phyloP scores from a whole-genome alignment of 2,797 vertebrate species.

The Sciurus carolinensis region DNA sequence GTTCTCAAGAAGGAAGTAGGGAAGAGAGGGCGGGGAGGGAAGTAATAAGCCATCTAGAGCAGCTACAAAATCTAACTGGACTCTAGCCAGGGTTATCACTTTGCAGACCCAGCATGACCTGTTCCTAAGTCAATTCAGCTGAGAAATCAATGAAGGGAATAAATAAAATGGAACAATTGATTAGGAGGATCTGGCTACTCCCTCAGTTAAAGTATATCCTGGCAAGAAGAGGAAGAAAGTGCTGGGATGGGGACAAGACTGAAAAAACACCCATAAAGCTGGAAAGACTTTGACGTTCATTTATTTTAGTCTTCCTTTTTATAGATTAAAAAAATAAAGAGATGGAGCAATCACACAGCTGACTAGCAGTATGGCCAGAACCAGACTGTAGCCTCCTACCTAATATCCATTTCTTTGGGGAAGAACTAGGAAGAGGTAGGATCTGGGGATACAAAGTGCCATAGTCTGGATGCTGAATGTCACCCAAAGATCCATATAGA shows the following conservation, averaged over 20 bases:
- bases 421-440: not conserved
- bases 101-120: not conserved
- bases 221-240: not conserved
- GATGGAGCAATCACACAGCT: not conserved
- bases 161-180: conserved; percentile 50
- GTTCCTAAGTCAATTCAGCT: not conserved
- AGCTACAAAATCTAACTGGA: not conserved
- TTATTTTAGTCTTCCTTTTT: not conserved
- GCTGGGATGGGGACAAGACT: not conserved
- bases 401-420: not conserved
- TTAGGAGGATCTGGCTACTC: not conserved
- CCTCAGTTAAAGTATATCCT: not conserved
- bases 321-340: not conserved
- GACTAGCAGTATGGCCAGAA: no score
- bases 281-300: not conserved
- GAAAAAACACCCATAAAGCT: not conserved
- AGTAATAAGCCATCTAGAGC: not conserved
- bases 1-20: not conserved
- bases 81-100: rapidly evolving
- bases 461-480: not conserved
- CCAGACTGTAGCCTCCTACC: not conserved
- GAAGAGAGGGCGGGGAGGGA: not conserved
- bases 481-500: not conserved
- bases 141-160: conserved; percentile 4
- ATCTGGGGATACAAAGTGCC: not conserved